phyloP scores from a whole-genome alignment of 2,113 vertebrate species.

The Amblyopsis rosae region DNA sequence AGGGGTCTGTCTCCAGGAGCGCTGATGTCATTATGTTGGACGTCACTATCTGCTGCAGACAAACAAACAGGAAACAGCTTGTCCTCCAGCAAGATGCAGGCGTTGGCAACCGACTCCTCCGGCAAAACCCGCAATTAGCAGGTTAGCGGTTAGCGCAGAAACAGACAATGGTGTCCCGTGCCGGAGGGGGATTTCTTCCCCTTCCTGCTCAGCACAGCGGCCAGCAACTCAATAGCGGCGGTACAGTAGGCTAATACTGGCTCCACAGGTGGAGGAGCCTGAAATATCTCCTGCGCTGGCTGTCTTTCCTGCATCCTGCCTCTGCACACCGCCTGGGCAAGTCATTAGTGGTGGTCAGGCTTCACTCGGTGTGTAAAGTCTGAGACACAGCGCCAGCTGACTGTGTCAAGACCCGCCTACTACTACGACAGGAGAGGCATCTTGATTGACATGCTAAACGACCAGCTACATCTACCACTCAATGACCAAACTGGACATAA shows the following conservation, averaged over 20 bases:
- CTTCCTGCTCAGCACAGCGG: too few relatives aligned
- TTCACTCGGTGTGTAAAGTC: too few relatives aligned
- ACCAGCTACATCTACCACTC: too few relatives aligned
- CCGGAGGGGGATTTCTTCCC: too few relatives aligned
- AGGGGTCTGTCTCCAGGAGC: slow-evolving; percentile 18
- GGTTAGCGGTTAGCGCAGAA: not conserved
- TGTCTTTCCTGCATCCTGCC: slow-evolving; percentile 59
- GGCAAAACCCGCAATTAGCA: not conserved
- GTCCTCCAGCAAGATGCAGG: not conserved
- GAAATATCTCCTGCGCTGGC: slow-evolving; percentile 26
- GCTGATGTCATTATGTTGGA: slow-evolving; percentile 45
- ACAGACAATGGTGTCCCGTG: slow-evolving; percentile 38
- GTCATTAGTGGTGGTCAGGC: slow-evolving; percentile 24
- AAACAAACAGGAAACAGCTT: slow-evolving; percentile 44
- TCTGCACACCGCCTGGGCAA: slow-evolving; percentile 51
- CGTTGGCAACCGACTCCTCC: not conserved
- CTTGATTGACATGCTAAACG: too few relatives aligned
- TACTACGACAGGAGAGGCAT: too few relatives aligned
- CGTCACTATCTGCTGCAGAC: slow-evolving; percentile 7
- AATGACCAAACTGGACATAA: too few relatives aligned
- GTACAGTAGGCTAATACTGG: not conserved
- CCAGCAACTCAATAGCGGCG: not conserved
- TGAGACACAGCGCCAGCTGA: too few relatives aligned
- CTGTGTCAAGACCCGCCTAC: too few relatives aligned
- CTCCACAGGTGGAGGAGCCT: slow-evolving; percentile 29